Percentiles rank a stretch among this genome's conserved stretches.
Evolutionary conservation across 2,797 vertebrate genomes (phyloP).

Genomic region (Notamacropus eugenii): DNA sequence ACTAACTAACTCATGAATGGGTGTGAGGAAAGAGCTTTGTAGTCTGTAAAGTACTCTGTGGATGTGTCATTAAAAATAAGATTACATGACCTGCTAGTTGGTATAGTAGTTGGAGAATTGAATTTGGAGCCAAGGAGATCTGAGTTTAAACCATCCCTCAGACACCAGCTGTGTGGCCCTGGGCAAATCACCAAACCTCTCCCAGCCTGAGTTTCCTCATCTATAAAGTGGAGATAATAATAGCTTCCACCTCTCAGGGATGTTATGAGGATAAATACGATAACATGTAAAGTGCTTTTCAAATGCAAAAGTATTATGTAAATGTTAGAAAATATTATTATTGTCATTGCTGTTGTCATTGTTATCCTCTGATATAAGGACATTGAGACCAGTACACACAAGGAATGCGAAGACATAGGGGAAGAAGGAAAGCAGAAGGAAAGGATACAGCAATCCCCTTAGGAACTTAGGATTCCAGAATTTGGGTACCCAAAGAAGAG

Average conservation of each 20-base stretch:
- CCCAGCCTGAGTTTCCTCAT: no score
- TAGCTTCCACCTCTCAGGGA: no score
- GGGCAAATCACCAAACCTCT: no score
- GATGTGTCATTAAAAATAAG: not conserved
- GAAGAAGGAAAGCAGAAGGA: not conserved
- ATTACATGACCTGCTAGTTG: not conserved
- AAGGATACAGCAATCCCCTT: not conserved
- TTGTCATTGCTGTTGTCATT: no score
- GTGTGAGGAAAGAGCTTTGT: not conserved
- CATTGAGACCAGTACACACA: no score
- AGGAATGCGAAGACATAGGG: no score
- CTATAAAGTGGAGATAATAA: no score
- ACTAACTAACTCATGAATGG: not conserved
- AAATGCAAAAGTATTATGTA: not conserved
- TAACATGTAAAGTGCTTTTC: not conserved
- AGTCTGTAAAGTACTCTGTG: not conserved
- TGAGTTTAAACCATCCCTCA: not conserved
- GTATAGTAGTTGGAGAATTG: not conserved
- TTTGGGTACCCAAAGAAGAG: not conserved
- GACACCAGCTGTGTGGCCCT: not conserved
- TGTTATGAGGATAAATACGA: no score
- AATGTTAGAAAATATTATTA: not conserved
- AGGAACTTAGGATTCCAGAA: not conserved
- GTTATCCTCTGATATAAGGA: no score
- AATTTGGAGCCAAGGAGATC: not conserved